Evolutionary conservation across 1,140 invertebrate species (phyloP).

Genomic region (Euura saliciscinereae): DNA sequence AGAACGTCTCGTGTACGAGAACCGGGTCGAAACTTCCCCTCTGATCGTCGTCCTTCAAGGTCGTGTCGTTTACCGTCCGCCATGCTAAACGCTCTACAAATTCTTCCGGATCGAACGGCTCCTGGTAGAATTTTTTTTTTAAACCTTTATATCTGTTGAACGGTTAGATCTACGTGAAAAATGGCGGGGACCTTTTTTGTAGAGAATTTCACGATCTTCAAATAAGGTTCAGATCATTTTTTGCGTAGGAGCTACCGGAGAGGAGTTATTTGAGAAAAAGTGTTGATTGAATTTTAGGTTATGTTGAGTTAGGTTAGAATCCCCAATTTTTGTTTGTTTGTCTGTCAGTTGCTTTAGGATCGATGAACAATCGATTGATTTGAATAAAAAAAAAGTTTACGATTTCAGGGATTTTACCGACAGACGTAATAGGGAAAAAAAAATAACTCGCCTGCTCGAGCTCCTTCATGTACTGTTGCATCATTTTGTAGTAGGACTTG

Average conservation of each 20-base stretch:
- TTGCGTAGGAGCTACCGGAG: too few species aligned
- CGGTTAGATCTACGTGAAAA: too few species aligned
- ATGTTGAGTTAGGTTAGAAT: background rate
- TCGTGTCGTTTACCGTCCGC: conserved; percentile 83
- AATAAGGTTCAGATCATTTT: too few species aligned
- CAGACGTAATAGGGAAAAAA: too few species aligned
- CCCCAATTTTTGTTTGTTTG: background rate
- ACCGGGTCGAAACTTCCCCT: conserved; percentile 76
- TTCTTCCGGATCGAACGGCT: conserved; percentile 95
- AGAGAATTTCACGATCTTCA: too few species aligned
- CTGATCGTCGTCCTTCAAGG: conserved; percentile 64
- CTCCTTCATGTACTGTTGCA: conserved; percentile 85
- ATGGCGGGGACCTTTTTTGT: too few species aligned
- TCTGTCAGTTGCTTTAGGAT: background rate
- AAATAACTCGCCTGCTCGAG: conserved; percentile 70
- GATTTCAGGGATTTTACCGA: too few species aligned
- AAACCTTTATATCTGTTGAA: background rate
- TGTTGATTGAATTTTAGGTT: background rate
- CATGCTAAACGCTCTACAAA: conserved; percentile 97
- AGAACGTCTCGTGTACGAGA: conserved; percentile 88
- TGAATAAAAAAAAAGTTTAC: too few species aligned
- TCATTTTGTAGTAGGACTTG: conserved; percentile 64
- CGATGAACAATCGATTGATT: background rate
- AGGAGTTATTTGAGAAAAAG: conserved; percentile 9
- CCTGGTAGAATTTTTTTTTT: conserved; percentile 68